Base-by-base conservation (phyloP, 1,140 invertebrate species). In the Tetraneura akinire region DNA sequence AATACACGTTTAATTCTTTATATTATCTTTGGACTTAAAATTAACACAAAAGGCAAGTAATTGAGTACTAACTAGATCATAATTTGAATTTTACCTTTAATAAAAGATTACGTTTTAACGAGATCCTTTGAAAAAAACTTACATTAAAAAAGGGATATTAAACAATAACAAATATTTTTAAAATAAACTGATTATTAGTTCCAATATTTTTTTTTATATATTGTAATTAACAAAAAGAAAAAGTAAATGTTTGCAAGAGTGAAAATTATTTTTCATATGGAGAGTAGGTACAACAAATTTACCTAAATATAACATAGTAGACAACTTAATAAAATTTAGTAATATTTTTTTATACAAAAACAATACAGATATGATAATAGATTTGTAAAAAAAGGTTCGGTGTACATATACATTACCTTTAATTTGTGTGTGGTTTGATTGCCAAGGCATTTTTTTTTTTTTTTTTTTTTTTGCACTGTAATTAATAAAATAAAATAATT, bases 1-100 rank as follows among this genome's bases (percentile, higher is more conserved):
- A 62, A 78, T 70, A 76, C 16, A 60, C 23, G 42, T 76, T 57
- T 57, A 42, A 32, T 45, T 42, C 21, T 62, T 78, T 60, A 45
- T 47, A 78, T 78, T 37, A 57, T 78, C 37, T 78, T 78, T 78
- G 37, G n/a, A 78, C 53, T 78, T 78, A 60, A 78, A 78, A 62
- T 13, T 78, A 62, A 78, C 21, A 78, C 55, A 78, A 60, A 60
- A 78, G 55, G 74, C 74, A 78, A 78, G 74, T 78, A 62, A 60
- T 62, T 42, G 53, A 9, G 42, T 47, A 60, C 14, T 78, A 78
- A 60, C 14, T 78, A 78, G 23, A 62, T 60, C 5, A 29, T 47
- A 78, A 78, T 78, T 62, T 71, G 23, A 23, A 71, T 71, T 71
- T 71, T 8, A 60, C 16, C 37, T 62, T 60, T 42, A 4, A 37